These are phyloP conservation scores for Pachypeltis micranthus DNA, from an alignment of 1,140 invertebrate genomes.

Conservation along the genomic window DNA sequence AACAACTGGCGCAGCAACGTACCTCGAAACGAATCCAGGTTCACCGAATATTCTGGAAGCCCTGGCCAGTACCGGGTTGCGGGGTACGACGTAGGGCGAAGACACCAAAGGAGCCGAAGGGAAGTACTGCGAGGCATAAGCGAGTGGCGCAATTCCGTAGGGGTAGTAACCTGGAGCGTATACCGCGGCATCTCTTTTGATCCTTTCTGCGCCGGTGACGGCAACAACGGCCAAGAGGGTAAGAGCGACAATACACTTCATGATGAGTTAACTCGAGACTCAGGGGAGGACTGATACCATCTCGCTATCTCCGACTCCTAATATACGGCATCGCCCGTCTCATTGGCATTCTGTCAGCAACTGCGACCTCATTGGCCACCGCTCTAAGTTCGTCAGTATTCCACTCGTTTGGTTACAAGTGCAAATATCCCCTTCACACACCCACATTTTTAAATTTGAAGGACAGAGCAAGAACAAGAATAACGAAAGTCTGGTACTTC, in stretches of 20 bases:
- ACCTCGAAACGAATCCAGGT: not conserved
- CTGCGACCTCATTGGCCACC: no score
- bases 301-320: no score
- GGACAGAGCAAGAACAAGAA: no score
- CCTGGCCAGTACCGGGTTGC: not conserved
- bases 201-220: not conserved
- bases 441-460: no score
- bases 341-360: no score
- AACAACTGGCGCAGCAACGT: not conserved
- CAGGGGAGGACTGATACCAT: no score
- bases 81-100: not conserved
- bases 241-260: not conserved
- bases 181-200: not conserved
- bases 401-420: no score
- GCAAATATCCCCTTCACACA: no score
- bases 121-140: not conserved
- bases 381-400: no score
- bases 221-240: not conserved
- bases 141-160: not conserved
- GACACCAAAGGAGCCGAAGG: not conserved
- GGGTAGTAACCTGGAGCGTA: not conserved
- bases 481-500: no score
- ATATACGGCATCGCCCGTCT: no score
- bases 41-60: not conserved
- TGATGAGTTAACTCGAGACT: no score